phyloP scores from a whole-genome alignment of 2,113 vertebrate species.

The Reinhardtius hippoglossoides region DNA sequence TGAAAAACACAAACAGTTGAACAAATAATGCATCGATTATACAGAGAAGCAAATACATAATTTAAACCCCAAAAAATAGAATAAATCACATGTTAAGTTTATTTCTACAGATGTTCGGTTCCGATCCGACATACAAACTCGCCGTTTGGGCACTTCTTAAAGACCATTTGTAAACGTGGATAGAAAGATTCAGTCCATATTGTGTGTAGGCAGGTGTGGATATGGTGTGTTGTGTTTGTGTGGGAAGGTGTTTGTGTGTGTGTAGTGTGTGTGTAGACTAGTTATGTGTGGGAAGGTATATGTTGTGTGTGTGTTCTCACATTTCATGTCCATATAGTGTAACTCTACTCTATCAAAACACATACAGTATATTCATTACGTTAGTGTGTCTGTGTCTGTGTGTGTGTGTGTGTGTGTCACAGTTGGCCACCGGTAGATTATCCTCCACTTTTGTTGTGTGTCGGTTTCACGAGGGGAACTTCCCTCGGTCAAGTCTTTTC shows the following conservation, averaged over 20 bases:
- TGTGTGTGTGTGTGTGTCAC: slow-evolving; percentile 76
- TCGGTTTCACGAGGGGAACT: slow-evolving; percentile 42
- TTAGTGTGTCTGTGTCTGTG: slow-evolving; percentile 53
- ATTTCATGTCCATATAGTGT: slow-evolving; percentile 72
- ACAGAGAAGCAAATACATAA: slow-evolving; percentile 20
- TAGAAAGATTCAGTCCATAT: slow-evolving; percentile 71
- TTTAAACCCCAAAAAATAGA: slow-evolving; percentile 13
- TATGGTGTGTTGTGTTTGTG: slow-evolving; percentile 47
- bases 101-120: slow-evolving; percentile 77
- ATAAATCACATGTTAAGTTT: not conserved
- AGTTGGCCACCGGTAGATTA: slow-evolving; percentile 84
- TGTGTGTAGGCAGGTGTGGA: slow-evolving; percentile 65
- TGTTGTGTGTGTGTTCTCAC: slow-evolving; percentile 58
- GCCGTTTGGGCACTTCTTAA: slow-evolving; percentile 79
- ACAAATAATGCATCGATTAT: slow-evolving; percentile 18
- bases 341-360: slow-evolving; percentile 79
- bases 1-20: not conserved
- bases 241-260: slow-evolving; percentile 17
- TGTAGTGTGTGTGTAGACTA: slow-evolving; percentile 27
- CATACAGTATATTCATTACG: slow-evolving; percentile 77
- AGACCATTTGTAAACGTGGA: slow-evolving; percentile 83
- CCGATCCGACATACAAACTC: slow-evolving; percentile 44
- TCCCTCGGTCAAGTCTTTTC: slow-evolving; percentile 28
- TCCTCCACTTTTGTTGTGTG: slow-evolving; percentile 56
- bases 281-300: slow-evolving; percentile 41